A percentile compares a stretch with the other conserved stretches of the same genome.
phyloP scores from a whole-genome alignment of 2,888 invertebrate species.

The Sarcophaga caerulescens region DNA sequence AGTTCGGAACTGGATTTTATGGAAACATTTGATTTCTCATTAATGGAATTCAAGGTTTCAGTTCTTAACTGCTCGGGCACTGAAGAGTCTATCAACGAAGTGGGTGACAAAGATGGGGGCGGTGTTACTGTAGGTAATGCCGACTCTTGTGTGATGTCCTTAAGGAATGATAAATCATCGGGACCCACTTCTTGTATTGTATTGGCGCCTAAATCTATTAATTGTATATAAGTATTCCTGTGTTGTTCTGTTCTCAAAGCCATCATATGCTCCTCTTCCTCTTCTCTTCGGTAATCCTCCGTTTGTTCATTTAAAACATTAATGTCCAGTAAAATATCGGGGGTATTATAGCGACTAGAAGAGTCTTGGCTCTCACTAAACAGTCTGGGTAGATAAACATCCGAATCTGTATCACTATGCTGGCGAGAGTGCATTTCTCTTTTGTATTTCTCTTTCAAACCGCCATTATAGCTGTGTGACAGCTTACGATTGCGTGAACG shows the following conservation, averaged over 20 bases:
- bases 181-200: constrained; percentile 66
- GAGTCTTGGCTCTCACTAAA: constrained; percentile 70
- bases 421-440: constrained; percentile 74
- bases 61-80: constrained; percentile 55
- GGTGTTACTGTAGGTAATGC: constrained; percentile 77
- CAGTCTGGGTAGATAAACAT: constrained; percentile 72
- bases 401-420: constrained; percentile 79
- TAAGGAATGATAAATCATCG: constrained; percentile 74
- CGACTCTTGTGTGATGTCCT: constrained; percentile 74
- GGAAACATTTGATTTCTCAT: constrained; percentile 76
- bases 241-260: constrained; percentile 64
- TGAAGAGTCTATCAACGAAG: constrained; percentile 71
- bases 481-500: constrained; percentile 79
- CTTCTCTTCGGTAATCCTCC: constrained; percentile 67
- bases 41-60: constrained; percentile 61
- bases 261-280: constrained; percentile 62
- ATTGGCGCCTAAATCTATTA: constrained; percentile 73
- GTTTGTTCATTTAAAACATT: constrained; percentile 78
- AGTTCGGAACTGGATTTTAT: constrained; percentile 78
- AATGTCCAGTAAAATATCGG: constrained; percentile 79
- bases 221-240: constrained; percentile 70
- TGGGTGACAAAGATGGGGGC: constrained; percentile 79
- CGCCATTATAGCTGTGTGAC: constrained; percentile 80
- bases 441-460: constrained; percentile 73
- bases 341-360: constrained; percentile 75